phyloP scores from a whole-genome alignment of 2,113 vertebrate genomes.

The Podarcis raffonei region DNA sequence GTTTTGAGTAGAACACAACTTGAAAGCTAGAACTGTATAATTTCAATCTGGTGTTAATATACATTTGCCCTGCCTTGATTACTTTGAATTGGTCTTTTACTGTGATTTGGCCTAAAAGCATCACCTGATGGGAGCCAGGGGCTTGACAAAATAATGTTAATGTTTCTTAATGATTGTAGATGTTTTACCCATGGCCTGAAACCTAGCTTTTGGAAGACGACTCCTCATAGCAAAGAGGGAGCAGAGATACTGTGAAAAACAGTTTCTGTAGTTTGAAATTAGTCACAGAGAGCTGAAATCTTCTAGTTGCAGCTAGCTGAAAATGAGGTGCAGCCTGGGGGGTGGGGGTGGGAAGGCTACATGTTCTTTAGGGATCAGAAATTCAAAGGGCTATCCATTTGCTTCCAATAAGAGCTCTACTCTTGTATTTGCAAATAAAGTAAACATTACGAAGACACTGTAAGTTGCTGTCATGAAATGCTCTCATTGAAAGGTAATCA shows the following conservation, averaged over 20 bases:
- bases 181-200: not conserved
- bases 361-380: not conserved
- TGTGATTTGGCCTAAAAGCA: not conserved
- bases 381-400: not conserved
- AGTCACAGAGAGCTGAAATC: not conserved
- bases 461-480: not conserved
- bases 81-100: not conserved
- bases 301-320: not conserved
- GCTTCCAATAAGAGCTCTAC: not conserved
- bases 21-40: not conserved
- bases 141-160: not conserved
- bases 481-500: not conserved
- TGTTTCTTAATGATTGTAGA: not conserved
- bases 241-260: not conserved
- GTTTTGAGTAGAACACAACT: not conserved
- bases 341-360: not conserved
- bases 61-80: not conserved
- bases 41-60: not conserved
- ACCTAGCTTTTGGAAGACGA: not conserved
- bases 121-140: not conserved
- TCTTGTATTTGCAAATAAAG: not conserved
- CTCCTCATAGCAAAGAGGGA: not conserved
- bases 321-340: not conserved
- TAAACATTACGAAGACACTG: not conserved
- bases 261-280: not conserved